These are phyloP conservation scores for Sebastes baramenuke DNA, from an alignment of 2,797 vertebrate species.

Conservation along the genomic window DNA sequence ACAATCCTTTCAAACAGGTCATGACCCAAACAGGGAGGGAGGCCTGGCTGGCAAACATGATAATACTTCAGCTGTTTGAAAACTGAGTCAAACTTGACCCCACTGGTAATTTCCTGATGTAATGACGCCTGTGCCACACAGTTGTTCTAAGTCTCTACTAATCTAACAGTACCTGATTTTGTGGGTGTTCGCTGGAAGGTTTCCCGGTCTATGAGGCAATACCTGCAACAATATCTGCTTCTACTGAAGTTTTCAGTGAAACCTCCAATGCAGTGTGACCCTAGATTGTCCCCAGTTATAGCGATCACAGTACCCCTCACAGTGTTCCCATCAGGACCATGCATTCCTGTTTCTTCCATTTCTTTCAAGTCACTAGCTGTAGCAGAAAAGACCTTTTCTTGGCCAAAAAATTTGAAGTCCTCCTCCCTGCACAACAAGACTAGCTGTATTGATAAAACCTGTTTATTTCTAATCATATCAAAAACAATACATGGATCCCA, in stretches of 20 bases:
- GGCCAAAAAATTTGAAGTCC: background rate
- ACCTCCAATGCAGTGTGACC: background rate
- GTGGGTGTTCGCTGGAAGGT: background rate
- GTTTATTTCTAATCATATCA: too few relatives aligned
- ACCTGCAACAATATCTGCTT: background rate
- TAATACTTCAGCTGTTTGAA: background rate
- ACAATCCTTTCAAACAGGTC: slow-evolving; percentile 6
- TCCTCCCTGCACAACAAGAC: background rate
- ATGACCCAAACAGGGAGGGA: background rate
- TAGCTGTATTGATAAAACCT: background rate
- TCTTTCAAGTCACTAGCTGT: background rate
- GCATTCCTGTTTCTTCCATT: background rate
- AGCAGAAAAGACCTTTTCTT: background rate
- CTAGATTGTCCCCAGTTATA: background rate
- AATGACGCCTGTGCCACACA: background rate
- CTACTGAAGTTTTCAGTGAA: background rate
- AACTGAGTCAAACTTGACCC: background rate
- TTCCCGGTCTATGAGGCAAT: background rate
- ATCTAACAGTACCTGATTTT: background rate
- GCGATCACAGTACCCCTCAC: background rate
- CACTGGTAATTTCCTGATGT: background rate
- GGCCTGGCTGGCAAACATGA: slow-evolving; percentile 2
- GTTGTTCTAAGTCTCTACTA: background rate
- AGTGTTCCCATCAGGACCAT: background rate
- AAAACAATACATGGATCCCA: too few relatives aligned